Base-by-base conservation (phyloP, 2,888 invertebrate genomes). In the Metacarcinus magister region DNA sequence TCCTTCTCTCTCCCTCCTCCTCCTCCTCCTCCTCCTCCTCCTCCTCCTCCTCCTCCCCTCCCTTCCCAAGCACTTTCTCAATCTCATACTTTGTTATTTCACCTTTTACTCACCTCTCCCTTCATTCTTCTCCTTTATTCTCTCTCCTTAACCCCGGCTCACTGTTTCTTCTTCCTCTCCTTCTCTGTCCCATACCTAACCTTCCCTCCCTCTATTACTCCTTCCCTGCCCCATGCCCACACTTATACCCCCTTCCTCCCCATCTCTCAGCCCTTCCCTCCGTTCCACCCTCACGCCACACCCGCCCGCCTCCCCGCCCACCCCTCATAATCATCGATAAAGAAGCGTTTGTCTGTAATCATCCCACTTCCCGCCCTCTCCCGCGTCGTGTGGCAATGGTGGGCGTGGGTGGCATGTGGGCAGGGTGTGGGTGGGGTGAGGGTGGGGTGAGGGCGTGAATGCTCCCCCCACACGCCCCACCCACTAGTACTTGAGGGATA, bases 261-360 rank as follows among this genome's bases (percentile, higher is more conserved):
- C 87, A 8, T 13, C 4, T 16, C 16, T 39, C 39, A 2, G 7
- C 82, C 75, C 28, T 16, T 32, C 87, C 87, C 32, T 39, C 2
- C 75, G n/a, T 75, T 75, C 75, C 75, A 2, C 75, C 28, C 75
- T 75, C 75, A 75, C 87, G 87, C 87, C 87, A 87, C 87, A 16
- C 87, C 87, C 87, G 39, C 87, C 39, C 39, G 1, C 39, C 87
- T 87, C 87, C 87, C 87, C 87, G 87, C 87, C 87, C 16, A 13
- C 32, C 75, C 28, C 75, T 75, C 75, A 28, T 87, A 87, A 87
- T 87, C 39, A 87, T 32, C 87, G 87, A 87, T 87, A 87, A 87
- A 87, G 87, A 87, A 87, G 39, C 32, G 1, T 39, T 87, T 87
- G 87, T 87, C 87, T 87, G 87, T 87, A 87, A 87, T 87, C 87